phyloP scores from a whole-genome alignment of 2,888 invertebrate species.

The Digitonthophagus gazella region DNA sequence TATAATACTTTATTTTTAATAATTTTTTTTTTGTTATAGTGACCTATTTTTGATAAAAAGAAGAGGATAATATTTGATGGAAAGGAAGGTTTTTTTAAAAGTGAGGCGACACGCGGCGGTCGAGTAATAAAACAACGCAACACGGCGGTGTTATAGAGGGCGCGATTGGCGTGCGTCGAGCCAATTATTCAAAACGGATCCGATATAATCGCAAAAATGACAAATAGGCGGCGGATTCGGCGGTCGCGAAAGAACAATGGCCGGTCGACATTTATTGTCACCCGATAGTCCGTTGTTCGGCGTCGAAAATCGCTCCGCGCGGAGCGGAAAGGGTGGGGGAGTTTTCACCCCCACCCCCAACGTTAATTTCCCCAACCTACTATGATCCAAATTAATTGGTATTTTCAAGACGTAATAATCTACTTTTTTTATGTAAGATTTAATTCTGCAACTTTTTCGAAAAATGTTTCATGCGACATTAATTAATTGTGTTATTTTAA shows the following conservation, averaged over 20 bases:
- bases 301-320: background rate
- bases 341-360: background rate
- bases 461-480: no score
- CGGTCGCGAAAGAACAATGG: slow-evolving; percentile 11
- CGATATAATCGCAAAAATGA: slow-evolving; percentile 16
- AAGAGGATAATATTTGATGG: no score
- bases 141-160: background rate
- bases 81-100: no score
- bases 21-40: no score
- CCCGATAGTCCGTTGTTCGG: slow-evolving; percentile 14
- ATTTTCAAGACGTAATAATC: no score
- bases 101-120: background rate
- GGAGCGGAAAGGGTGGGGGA: background rate
- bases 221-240: slow-evolving; percentile 11
- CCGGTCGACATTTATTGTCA: slow-evolving; percentile 17
- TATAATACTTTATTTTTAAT: no score
- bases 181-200: slow-evolving; percentile 16
- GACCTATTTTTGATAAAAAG: no score
- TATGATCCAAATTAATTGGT: slow-evolving; percentile 39
- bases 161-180: background rate
- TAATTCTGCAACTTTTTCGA: no score
- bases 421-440: no score
- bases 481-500: no score
- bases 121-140: background rate
- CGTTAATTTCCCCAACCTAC: background rate